phyloP scores from a whole-genome alignment of 2,113 vertebrate genomes.

The Ursus arctos region DNA sequence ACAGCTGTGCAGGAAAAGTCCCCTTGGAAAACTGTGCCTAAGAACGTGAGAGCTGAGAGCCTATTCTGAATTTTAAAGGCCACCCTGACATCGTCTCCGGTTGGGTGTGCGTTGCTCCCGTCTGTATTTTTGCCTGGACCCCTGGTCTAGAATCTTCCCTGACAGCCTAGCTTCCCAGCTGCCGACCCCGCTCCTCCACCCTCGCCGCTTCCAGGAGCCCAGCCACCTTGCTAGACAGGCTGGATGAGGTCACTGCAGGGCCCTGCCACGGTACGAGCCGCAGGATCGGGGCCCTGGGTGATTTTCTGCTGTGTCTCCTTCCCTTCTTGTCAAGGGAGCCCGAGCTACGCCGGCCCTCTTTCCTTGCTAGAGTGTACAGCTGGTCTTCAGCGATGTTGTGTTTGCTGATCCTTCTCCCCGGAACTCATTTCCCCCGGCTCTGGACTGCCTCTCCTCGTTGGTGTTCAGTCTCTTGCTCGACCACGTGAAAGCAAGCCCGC shows the following conservation, averaged over 20 bases:
- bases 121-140: not conserved
- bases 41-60: not conserved
- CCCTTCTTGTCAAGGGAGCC: no score
- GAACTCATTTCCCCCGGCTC: rapidly evolving
- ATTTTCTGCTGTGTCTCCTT: not conserved
- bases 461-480: not conserved
- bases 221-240: rapidly evolving
- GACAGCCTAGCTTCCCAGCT: not conserved
- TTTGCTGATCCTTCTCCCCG: not conserved
- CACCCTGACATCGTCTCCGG: not conserved
- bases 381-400: not conserved
- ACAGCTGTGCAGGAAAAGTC: not conserved
- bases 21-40: not conserved
- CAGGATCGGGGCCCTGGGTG: no score
- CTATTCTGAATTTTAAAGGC: not conserved
- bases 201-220: not conserved
- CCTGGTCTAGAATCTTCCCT: not conserved
- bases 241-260: no score
- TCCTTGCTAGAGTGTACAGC: rapidly evolving
- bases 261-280: not conserved
- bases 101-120: rapidly evolving
- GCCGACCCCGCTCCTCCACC: not conserved
- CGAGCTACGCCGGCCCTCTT: not conserved
- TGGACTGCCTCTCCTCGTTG: not conserved
- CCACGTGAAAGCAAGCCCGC: not conserved